Conservation (phyloP, 2,113 vertebrate species). For the Oncorhynchus kisutch region DNA sequence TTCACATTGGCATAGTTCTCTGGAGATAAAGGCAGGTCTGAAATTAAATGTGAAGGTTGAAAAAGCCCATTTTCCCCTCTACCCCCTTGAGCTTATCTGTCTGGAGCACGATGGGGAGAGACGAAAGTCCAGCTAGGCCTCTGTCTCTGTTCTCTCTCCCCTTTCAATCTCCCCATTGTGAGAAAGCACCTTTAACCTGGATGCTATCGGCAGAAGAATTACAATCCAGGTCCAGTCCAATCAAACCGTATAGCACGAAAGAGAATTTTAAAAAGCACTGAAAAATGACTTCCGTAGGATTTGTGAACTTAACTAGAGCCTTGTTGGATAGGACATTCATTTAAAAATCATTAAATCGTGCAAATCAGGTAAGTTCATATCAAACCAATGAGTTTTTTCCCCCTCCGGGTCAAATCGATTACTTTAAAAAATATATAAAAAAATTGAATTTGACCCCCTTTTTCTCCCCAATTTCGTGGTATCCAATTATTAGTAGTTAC, state of each 20-base stretch:
- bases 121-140: neutral
- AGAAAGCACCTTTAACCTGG: neutral
- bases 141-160: conserved; percentile 10
- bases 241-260: neutral
- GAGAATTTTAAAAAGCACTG: neutral
- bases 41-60: conserved; percentile 66
- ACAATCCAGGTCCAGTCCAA: neutral
- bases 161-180: neutral
- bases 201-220: neutral
- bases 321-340: neutral
- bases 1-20: conserved; percentile 59
- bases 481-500: no score
- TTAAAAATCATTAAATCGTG: neutral
- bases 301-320: neutral
- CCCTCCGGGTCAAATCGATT: conserved; percentile 33
- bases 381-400: conserved; percentile 23
- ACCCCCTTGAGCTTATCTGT: conserved; percentile 52
- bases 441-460: no score
- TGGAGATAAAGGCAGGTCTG: conserved; percentile 56
- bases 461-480: no score
- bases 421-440: no score
- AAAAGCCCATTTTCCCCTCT: conserved; percentile 52
- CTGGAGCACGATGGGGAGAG: conserved; percentile 45
- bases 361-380: neutral
- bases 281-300: neutral